phyloP scores from a whole-genome alignment of 2,113 vertebrate species.

The Saguinus midas region DNA sequence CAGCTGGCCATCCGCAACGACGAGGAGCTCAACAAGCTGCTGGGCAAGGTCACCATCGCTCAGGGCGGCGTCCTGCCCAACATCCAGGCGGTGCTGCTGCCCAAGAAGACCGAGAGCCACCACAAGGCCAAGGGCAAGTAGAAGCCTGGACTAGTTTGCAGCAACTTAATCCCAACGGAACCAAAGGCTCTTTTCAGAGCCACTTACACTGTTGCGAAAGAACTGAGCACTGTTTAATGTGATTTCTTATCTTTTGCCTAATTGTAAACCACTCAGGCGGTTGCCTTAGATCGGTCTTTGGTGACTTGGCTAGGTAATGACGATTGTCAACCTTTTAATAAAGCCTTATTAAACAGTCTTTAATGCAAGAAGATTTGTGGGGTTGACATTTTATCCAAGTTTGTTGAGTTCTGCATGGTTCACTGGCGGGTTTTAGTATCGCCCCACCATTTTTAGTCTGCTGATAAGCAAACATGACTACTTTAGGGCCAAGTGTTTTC shows the following conservation, averaged over 20 bases:
- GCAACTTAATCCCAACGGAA: background rate
- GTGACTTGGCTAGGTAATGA: background rate
- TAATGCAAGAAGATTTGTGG: too few species aligned
- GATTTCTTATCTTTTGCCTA: background rate
- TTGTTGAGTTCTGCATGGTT: too few species aligned
- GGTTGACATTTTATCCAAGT: too few species aligned
- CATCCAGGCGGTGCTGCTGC: background rate
- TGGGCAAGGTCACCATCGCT: slow-evolving; percentile 80
- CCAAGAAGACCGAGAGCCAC: background rate
- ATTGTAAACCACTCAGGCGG: background rate
- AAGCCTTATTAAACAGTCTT: background rate
- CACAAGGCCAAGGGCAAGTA: background rate
- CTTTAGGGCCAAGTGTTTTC: background rate
- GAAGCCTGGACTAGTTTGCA: too few species aligned
- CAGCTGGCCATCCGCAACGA: slow-evolving; percentile 54
- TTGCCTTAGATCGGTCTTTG: background rate
- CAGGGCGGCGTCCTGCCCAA: slow-evolving; percentile 41
- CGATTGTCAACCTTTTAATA: background rate
- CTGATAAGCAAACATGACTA: background rate
- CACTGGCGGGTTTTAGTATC: too few species aligned
- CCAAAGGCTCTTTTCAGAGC: slow-evolving; percentile 81
- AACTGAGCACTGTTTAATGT: background rate
- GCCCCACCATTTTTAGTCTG: background rate
- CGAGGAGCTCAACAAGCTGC: slow-evolving; percentile 51
- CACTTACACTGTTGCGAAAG: background rate